Evolutionary conservation across 2,113 vertebrate species (phyloP).

Genomic region (Sapajus apella): DNA sequence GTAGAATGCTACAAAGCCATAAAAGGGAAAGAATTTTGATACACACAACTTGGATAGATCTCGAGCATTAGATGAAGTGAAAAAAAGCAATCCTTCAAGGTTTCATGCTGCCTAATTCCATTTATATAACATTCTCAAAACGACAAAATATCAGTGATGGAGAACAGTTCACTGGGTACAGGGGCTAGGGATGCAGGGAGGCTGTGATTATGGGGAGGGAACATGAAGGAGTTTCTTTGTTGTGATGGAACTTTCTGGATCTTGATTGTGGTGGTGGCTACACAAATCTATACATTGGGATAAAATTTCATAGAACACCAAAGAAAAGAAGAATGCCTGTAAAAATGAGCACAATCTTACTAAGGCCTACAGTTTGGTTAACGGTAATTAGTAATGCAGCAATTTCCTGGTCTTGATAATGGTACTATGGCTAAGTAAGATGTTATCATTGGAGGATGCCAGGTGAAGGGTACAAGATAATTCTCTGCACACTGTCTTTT

Average conservation of each 20-base stretch:
- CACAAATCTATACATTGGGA: background rate
- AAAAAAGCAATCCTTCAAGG: background rate
- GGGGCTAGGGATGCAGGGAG: background rate
- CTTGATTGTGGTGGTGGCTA: background rate
- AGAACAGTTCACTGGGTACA: too few species aligned
- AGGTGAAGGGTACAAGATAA: background rate
- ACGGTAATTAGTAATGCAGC: background rate
- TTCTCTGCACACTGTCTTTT: background rate
- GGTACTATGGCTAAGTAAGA: background rate
- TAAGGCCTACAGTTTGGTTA: background rate
- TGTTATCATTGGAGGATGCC: background rate
- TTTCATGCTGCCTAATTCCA: background rate
- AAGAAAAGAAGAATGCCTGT: background rate
- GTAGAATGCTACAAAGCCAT: accelerated
- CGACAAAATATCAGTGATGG: too few species aligned
- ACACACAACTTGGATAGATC: background rate
- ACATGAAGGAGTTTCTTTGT: background rate
- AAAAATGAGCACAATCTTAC: background rate
- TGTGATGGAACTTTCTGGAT: background rate
- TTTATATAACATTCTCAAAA: background rate
- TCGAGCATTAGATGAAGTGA: background rate
- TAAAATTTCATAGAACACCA: too few species aligned
- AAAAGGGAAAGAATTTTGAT: background rate
- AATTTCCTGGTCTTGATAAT: background rate
- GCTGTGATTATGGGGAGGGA: background rate